A percentile compares a stretch with the other conserved stretches of the same genome.
These are phyloP conservation scores for Eurystomus glaucurus DNA, from an alignment of 2,797 vertebrate genomes.

Conservation along the genomic window DNA sequence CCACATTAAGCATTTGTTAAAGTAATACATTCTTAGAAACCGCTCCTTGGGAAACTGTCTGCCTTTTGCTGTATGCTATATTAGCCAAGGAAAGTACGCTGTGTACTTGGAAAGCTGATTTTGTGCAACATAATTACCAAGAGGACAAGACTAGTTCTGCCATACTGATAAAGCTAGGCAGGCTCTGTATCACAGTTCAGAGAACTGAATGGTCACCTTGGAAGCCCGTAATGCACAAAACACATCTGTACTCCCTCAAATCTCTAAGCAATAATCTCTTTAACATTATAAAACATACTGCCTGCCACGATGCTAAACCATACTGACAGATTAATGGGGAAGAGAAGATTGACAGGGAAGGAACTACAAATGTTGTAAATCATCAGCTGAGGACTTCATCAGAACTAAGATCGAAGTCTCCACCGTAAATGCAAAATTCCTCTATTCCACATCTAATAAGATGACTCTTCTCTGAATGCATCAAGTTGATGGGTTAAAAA, in stretches of 20 bases:
- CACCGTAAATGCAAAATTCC: not conserved
- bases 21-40: not conserved
- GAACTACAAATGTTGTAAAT: slow-evolving; percentile 25
- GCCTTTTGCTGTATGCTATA: not conserved
- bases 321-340: slow-evolving; percentile 2
- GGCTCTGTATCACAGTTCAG: not conserved
- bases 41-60: not conserved
- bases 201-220: slow-evolving; percentile 48
- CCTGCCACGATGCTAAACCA: not conserved
- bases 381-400: not conserved
- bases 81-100: not conserved
- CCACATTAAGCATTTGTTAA: not conserved
- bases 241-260: slow-evolving; percentile 10
- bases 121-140: not conserved
- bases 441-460: not conserved
- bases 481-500: not conserved
- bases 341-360: not conserved
- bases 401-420: not conserved
- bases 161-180: not conserved
- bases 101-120: slow-evolving; percentile 10
- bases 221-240: slow-evolving; percentile 4
- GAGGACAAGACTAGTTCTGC: not conserved
- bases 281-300: slow-evolving; percentile 27
- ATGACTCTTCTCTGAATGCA: not conserved
- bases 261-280: slow-evolving; percentile 50